Conservation (phyloP, 2,888 invertebrate genomes). For the Xylophagus ater region DNA sequence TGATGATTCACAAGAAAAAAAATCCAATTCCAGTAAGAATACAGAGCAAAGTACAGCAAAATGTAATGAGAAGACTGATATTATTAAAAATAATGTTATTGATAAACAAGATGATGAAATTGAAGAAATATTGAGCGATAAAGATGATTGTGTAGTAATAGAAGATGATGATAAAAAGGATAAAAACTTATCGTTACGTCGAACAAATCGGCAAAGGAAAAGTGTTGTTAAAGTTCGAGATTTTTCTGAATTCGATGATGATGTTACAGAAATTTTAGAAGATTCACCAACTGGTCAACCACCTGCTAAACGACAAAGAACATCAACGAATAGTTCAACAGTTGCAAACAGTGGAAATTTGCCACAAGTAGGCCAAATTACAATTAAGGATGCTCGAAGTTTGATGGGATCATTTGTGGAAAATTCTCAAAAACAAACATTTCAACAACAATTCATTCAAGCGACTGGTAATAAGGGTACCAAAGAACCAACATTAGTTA, state of each 20-base stretch:
- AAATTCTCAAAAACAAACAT: background rate
- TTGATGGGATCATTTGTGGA: constrained; percentile 17
- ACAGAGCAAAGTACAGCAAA: background rate
- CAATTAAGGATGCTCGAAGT: constrained; percentile 37
- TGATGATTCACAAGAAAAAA: constrained; percentile 15
- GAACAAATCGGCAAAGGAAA: constrained; percentile 38
- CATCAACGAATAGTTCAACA: constrained; percentile 3
- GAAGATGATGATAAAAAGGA: constrained; percentile 43
- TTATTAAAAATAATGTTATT: constrained; percentile 19
- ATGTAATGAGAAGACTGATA: constrained; percentile 26
- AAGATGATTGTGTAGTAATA: constrained; percentile 43
- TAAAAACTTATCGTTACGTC: constrained; percentile 27
- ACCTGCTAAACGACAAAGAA: constrained; percentile 30
- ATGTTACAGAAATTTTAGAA: constrained; percentile 41
- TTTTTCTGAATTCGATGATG: constrained; percentile 36
- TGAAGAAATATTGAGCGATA: constrained; percentile 40
- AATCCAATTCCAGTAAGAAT: constrained; percentile 24
- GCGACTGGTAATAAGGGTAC: constrained; percentile 37
- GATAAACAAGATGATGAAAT: constrained; percentile 37
- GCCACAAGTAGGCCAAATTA: constrained; percentile 24
- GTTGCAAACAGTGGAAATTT: no score
- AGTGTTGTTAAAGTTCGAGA: constrained; percentile 30
- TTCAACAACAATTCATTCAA: constrained; percentile 16
- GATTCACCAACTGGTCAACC: constrained; percentile 40
- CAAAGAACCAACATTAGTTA: constrained; percentile 64